Conservation (phyloP, 2,797 vertebrate species). For the Pangasius larnaudii region DNA sequence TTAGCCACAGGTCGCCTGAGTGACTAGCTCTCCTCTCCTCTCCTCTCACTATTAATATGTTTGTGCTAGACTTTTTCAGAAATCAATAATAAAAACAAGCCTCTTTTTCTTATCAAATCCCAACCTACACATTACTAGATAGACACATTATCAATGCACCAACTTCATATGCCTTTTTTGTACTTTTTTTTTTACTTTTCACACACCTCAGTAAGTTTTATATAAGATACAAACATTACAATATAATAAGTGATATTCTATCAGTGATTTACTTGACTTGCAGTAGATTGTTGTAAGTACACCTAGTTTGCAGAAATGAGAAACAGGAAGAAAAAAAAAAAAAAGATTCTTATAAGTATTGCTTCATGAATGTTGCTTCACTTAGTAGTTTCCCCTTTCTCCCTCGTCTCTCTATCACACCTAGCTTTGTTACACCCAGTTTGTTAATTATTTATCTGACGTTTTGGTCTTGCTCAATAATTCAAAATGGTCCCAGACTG, state of each 20-base stretch:
- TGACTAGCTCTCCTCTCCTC: background rate
- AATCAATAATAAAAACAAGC: background rate
- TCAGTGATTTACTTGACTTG: background rate
- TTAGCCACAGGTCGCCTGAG: background rate
- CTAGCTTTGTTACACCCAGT: conserved; percentile 57
- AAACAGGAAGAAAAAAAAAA: conserved; percentile 33
- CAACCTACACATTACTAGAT: background rate
- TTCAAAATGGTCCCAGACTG: conserved; percentile 62
- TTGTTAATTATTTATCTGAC: conserved; percentile 68
- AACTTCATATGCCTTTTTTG: background rate
- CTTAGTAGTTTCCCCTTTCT: conserved; percentile 28
- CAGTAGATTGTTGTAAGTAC: background rate
- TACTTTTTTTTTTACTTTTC: background rate
- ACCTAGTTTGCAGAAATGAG: background rate
- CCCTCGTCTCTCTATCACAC: conserved; percentile 43
- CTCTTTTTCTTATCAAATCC: background rate
- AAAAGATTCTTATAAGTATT: conserved; percentile 35
- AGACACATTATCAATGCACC: background rate
- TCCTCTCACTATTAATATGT: background rate
- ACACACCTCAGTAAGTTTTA: background rate
- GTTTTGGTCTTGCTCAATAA: conserved; percentile 70
- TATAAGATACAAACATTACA: background rate
- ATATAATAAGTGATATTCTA: background rate
- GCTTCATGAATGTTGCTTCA: conserved; percentile 44
- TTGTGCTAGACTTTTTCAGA: background rate